These are phyloP conservation scores for Anguilla japonica DNA, from an alignment of 2,113 vertebrate genomes.

Conservation along the genomic window DNA sequence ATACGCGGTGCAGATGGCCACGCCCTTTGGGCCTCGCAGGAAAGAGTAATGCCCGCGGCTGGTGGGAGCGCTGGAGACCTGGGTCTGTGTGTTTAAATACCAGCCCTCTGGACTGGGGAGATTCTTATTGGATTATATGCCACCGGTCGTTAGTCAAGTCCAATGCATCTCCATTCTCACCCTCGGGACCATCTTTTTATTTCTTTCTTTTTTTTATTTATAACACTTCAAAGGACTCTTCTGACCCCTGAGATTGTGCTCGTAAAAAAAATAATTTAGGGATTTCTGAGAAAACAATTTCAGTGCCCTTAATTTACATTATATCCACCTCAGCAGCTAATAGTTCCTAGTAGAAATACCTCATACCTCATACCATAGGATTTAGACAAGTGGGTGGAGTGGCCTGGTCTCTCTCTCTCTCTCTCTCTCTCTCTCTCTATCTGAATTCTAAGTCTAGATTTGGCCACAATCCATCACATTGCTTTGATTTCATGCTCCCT, in stretches of 20 bases:
- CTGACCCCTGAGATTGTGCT: not conserved
- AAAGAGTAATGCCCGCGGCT: not conserved
- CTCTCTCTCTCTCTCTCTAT: not conserved
- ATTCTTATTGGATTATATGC: not conserved
- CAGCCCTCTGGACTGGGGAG: not conserved
- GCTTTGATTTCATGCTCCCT: no score
- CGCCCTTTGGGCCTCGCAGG: not conserved
- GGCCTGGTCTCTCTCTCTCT: not conserved
- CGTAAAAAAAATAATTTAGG: not conserved
- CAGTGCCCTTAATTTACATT: not conserved
- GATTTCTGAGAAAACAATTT: conserved; percentile 1
- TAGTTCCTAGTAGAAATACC: not conserved
- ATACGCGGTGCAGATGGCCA: not conserved
- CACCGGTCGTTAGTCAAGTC: not conserved
- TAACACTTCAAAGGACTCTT: not conserved
- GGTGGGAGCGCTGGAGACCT: not conserved
- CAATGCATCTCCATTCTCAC: not conserved
- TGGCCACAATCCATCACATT: not conserved
- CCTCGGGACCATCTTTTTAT: not conserved
- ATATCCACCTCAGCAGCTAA: not conserved
- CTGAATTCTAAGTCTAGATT: not conserved
- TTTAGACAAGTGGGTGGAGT: not conserved
- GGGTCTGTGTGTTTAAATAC: conserved; percentile 12
- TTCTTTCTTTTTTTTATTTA: not conserved
- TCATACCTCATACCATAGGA: not conserved